phyloP scores from a whole-genome alignment of 2,113 vertebrate species.

The Pontoporia blainvillei region DNA sequence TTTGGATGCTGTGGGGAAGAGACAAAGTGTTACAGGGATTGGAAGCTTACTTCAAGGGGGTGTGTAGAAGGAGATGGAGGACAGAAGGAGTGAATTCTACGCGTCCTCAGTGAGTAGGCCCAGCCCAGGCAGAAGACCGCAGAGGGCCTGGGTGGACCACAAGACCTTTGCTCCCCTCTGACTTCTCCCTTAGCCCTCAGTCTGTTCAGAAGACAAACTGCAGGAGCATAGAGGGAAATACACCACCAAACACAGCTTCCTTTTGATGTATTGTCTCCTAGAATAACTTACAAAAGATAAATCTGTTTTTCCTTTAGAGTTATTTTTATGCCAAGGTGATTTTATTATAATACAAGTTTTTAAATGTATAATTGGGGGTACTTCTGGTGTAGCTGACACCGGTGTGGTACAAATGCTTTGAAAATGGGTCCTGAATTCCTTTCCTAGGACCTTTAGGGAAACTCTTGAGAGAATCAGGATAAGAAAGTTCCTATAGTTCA shows the following conservation, averaged over 20 bases:
- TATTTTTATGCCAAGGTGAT: not conserved
- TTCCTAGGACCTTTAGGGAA: not conserved
- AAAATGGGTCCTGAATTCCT: not conserved
- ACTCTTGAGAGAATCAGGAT: not conserved
- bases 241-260: not conserved
- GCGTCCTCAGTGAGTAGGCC: fast-evolving
- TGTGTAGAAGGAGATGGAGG: not conserved
- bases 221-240: not conserved
- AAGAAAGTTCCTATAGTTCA: not conserved
- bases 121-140: not conserved
- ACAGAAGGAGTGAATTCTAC: not conserved
- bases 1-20: not conserved
- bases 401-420: not conserved
- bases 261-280: not conserved
- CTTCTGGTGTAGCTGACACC: not conserved
- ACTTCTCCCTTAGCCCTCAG: too few species aligned
- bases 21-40: not conserved
- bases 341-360: not conserved
- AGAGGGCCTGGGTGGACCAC: not conserved
- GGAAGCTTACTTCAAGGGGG: not conserved
- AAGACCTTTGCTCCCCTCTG: not conserved
- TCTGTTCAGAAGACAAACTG: not conserved
- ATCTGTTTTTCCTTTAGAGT: not conserved
- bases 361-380: not conserved
- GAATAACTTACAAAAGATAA: not conserved